Evolutionary conservation across 2,888 invertebrate genomes (phyloP).

Genomic region (Apotomis turbidana): DNA sequence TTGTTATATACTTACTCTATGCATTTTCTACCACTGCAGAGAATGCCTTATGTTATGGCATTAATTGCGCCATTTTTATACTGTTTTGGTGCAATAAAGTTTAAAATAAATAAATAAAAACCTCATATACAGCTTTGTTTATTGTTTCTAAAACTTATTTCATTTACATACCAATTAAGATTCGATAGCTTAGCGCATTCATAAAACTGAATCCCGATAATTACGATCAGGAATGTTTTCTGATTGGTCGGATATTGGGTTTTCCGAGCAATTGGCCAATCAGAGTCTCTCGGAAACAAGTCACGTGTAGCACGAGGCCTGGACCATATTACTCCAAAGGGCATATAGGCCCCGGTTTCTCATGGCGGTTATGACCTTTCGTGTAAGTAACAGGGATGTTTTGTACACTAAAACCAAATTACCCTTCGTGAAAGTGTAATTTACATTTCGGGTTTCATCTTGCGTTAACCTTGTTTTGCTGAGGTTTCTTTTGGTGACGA

Average conservation of each 20-base stretch:
- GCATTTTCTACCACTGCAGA: too few species aligned
- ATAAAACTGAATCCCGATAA: conserved; percentile 15
- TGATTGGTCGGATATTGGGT: conserved; percentile 36
- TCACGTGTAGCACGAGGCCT: conserved; percentile 33
- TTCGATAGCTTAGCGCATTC: not conserved
- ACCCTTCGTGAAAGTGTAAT: not conserved
- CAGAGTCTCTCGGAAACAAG: conserved; percentile 18
- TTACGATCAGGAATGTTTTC: conserved; percentile 33
- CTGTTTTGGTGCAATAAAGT: too few species aligned
- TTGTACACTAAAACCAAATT: conserved; percentile 20
- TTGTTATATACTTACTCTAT: too few species aligned
- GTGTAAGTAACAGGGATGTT: not conserved
- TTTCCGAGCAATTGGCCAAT: conserved; percentile 35
- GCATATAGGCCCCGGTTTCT: not conserved
- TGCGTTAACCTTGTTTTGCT: not conserved
- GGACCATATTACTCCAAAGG: not conserved
- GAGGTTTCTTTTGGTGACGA: not conserved
- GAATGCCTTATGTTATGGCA: too few species aligned
- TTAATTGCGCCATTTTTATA: too few species aligned
- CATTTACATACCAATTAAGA: not conserved
- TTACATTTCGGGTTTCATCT: conserved; percentile 19
- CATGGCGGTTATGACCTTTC: not conserved
- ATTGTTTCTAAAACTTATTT: conserved; percentile 1
- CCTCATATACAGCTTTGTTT: not conserved
- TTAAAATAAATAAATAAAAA: too few species aligned